A percentile compares a stretch with the other conserved stretches of the same genome.
Evolutionary conservation across 2,797 vertebrate species (phyloP).

Genomic region (Hypotaenidia okinawae): DNA sequence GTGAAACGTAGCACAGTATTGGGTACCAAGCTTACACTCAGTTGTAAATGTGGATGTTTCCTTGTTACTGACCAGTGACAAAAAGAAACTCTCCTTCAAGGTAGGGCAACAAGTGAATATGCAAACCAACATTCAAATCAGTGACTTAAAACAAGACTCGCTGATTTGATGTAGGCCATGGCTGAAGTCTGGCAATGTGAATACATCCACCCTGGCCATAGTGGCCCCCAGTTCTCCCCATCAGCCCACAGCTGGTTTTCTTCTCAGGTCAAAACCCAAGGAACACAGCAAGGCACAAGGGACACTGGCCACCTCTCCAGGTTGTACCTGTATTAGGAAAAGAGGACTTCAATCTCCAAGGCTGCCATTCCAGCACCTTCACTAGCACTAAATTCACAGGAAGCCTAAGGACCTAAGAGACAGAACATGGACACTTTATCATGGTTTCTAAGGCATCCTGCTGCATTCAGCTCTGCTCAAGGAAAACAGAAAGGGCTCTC

Average conservation of each 20-base stretch:
- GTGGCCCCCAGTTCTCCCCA: not conserved
- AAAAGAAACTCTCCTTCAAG: not conserved
- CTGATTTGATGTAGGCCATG: not conserved
- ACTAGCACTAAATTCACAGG: conserved; percentile 70
- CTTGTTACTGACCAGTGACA: not conserved
- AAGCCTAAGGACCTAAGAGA: conserved; percentile 62
- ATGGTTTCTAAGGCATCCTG: conserved; percentile 41
- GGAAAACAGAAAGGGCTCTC: not conserved
- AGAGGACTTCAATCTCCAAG: conserved; percentile 67
- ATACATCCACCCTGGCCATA: conserved; percentile 62
- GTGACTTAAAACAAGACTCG: not conserved
- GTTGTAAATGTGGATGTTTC: not conserved
- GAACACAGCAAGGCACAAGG: conserved; percentile 8
- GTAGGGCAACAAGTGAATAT: not conserved
- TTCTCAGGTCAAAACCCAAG: not conserved
- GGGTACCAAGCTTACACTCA: not conserved
- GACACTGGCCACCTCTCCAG: conserved; percentile 19
- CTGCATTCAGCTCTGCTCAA: conserved; percentile 14
- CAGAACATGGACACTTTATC: conserved; percentile 53
- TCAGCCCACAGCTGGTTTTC: not conserved
- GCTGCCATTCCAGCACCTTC: conserved; percentile 63
- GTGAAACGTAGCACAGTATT: not conserved
- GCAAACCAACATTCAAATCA: not conserved
- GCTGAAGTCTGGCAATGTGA: not conserved
- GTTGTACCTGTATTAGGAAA: conserved; percentile 47